Evolutionary conservation across 1,140 invertebrate genomes (phyloP).

Genomic region (Ceratina calcarata): DNA sequence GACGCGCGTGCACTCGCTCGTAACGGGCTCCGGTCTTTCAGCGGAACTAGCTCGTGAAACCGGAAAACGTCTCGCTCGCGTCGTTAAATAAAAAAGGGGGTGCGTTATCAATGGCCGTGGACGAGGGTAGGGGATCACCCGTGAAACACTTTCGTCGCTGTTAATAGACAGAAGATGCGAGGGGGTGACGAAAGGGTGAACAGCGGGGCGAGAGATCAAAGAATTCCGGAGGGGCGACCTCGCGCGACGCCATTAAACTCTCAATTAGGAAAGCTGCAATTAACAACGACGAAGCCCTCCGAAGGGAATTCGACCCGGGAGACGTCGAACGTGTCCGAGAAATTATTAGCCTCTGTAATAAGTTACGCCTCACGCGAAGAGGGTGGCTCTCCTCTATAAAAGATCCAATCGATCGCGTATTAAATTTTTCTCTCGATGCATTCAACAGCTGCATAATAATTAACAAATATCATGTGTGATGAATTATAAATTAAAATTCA

Average conservation of each 20-base stretch:
- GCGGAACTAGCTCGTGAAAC: constrained; percentile 1
- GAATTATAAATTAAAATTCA: no score
- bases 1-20: not conserved
- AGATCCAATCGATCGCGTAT: no score
- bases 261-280: constrained; percentile 61
- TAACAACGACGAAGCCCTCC: constrained; percentile 39
- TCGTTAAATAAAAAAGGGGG: constrained; percentile 5
- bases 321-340: constrained; percentile 4
- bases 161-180: constrained; percentile 13
- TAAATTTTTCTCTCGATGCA: no score
- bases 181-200: not conserved
- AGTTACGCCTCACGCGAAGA: no score
- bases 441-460: no score
- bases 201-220: constrained; percentile 49
- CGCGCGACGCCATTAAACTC: constrained; percentile 53
- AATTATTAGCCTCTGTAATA: not conserved
- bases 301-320: not conserved
- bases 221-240: constrained; percentile 33
- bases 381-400: no score
- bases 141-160: constrained; percentile 27
- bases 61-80: constrained; percentile 3
- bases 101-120: constrained; percentile 10
- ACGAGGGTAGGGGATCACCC: not conserved
- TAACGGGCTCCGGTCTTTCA: not conserved
- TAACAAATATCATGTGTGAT: no score